A percentile compares a stretch with the other conserved stretches of the same genome.
Conservation (phyloP, 2,797 vertebrate species). For the Pelochelys cantorii region DNA sequence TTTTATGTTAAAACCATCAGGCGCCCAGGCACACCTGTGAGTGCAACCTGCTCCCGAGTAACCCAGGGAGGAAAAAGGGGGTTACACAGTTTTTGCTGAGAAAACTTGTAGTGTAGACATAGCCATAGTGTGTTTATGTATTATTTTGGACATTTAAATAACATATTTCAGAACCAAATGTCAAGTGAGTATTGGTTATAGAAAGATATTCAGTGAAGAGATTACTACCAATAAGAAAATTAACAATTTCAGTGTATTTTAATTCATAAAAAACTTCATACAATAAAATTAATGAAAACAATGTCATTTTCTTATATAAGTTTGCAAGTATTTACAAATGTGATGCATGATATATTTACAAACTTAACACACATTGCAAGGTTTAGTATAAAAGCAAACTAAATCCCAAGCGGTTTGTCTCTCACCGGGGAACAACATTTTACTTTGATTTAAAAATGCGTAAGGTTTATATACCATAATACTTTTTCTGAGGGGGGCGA, state of each 20-base stretch:
- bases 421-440: not conserved
- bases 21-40: too few species aligned
- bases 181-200: not conserved
- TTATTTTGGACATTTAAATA: not conserved
- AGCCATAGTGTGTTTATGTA: not conserved
- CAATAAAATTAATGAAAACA: constrained; percentile 20
- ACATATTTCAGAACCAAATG: not conserved
- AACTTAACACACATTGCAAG: constrained; percentile 35
- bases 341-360: constrained; percentile 15
- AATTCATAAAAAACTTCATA: constrained; percentile 14
- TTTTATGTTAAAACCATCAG: too few species aligned
- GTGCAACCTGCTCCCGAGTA: too few species aligned
- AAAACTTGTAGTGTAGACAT: too few species aligned
- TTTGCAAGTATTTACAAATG: constrained; percentile 29
- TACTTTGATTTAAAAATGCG: not conserved
- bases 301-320: constrained; percentile 1
- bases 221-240: not conserved
- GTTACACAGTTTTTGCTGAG: too few species aligned
- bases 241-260: not conserved
- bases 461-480: not conserved
- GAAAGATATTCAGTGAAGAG: constrained; percentile 55
- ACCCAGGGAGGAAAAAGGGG: too few species aligned
- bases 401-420: not conserved
- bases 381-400: constrained; percentile 14
- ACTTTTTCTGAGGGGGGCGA: not conserved